Conservation (phyloP, 1,140 invertebrate species). For the Liolophura sinensis region DNA sequence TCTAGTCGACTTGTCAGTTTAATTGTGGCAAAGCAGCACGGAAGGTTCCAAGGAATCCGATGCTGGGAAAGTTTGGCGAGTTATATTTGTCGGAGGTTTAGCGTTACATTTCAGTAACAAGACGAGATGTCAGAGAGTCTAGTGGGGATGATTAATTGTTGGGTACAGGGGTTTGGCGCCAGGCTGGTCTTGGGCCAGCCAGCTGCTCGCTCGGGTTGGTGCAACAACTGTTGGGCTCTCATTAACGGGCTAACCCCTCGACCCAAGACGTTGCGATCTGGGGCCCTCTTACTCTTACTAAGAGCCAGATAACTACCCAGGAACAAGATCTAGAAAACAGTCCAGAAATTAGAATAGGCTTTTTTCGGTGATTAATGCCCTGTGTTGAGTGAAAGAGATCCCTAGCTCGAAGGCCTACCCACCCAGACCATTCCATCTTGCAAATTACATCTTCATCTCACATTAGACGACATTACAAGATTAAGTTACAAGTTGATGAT, state of each 20-base stretch:
- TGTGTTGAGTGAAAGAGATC: conserved; percentile 14
- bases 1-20: too few relatives aligned
- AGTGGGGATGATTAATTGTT: conserved; percentile 21
- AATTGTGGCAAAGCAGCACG: too few relatives aligned
- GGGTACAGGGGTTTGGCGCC: conserved; percentile 17
- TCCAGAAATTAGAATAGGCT: conserved; percentile 20
- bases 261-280: too few relatives aligned
- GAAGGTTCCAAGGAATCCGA: too few relatives aligned
- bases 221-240: too few relatives aligned
- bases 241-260: too few relatives aligned
- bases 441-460: conserved; percentile 33
- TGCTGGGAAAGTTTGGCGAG: too few relatives aligned
- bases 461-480: conserved; percentile 24
- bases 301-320: too few relatives aligned
- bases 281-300: too few relatives aligned
- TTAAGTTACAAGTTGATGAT: conserved; percentile 38
- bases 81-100: too few relatives aligned
- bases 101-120: too few relatives aligned
- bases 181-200: conserved; percentile 9
- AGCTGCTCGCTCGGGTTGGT: too few relatives aligned
- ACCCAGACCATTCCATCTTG: conserved; percentile 12
- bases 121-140: conserved; percentile 23
- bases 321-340: conserved; percentile 5
- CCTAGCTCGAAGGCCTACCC: not conserved
- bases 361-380: conserved; percentile 18